phyloP scores from a whole-genome alignment of 2,797 vertebrate species.

The Choloepus didactylus region DNA sequence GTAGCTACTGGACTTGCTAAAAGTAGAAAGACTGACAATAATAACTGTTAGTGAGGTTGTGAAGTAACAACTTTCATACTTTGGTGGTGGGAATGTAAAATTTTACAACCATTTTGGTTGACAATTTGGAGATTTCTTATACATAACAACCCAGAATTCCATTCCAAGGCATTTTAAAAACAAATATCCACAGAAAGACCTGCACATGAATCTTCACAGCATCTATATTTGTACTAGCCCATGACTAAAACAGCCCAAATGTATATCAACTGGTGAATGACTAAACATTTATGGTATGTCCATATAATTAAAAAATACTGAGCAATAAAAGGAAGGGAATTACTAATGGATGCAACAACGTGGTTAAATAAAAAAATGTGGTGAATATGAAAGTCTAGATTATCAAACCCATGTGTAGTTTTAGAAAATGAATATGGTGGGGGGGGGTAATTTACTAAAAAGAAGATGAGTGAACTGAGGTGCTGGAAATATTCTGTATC shows the following conservation, averaged over 20 bases:
- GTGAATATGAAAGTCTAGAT: neutral
- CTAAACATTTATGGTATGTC: neutral
- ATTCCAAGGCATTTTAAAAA: conserved; percentile 1
- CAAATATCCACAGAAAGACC: neutral
- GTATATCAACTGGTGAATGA: neutral
- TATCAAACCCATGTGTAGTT: neutral
- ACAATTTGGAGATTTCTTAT: conserved; percentile 13
- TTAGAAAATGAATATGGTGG: neutral
- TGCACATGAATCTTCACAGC: neutral
- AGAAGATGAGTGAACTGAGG: neutral
- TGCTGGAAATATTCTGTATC: neutral
- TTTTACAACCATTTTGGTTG: neutral
- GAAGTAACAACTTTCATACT: neutral
- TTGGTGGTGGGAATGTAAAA: neutral
- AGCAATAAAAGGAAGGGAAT: neutral
- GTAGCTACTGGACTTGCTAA: neutral
- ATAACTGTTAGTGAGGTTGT: neutral
- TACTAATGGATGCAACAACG: neutral
- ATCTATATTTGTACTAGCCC: neutral
- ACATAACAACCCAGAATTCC: neutral
- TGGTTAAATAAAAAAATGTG: neutral
- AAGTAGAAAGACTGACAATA: neutral
- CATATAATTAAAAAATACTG: neutral
- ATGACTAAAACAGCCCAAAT: neutral
- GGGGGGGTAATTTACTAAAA: neutral